These are phyloP conservation scores for Halichoerus grypus DNA, from an alignment of 2,113 vertebrate species.

Conservation along the genomic window DNA sequence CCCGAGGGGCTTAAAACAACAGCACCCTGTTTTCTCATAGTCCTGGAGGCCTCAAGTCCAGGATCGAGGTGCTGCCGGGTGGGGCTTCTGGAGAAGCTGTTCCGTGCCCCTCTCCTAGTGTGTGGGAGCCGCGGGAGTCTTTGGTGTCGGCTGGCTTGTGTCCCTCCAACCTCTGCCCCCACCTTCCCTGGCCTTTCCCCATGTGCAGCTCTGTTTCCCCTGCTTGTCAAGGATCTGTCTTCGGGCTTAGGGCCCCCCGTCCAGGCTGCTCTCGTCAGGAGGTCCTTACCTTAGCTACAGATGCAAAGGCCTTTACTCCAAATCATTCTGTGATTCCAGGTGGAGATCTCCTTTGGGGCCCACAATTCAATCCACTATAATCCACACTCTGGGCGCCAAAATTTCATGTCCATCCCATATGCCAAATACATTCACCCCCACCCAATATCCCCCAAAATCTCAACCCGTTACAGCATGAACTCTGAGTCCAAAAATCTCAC, in stretches of 20 bases:
- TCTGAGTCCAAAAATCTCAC: too few species aligned
- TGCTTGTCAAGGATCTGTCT: not conserved
- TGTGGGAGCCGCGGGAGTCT: fast-evolving
- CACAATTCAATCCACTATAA: not conserved
- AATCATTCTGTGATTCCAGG: not conserved
- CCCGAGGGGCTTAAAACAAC: not conserved
- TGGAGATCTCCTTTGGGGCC: too few species aligned
- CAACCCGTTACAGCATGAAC: not conserved
- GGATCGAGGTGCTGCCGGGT: too few species aligned
- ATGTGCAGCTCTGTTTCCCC: too few species aligned
- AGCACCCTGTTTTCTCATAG: not conserved
- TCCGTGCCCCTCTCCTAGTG: fast-evolving
- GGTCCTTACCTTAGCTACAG: not conserved
- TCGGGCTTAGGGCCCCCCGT: not conserved
- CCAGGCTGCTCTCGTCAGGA: not conserved
- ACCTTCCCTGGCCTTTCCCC: not conserved
- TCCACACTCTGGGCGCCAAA: not conserved
- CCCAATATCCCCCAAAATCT: not conserved
- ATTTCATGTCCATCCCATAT: not conserved
- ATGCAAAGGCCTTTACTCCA: not conserved
- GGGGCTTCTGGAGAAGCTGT: fast-evolving
- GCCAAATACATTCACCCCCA: not conserved
- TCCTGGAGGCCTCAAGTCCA: not conserved
- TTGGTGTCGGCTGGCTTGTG: not conserved
- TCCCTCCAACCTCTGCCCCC: fast-evolving